Evolutionary conservation across 1,140 invertebrate genomes (phyloP), one percentile per base, ranked within the genome.

Genomic region (Homarus americanus): DNA sequence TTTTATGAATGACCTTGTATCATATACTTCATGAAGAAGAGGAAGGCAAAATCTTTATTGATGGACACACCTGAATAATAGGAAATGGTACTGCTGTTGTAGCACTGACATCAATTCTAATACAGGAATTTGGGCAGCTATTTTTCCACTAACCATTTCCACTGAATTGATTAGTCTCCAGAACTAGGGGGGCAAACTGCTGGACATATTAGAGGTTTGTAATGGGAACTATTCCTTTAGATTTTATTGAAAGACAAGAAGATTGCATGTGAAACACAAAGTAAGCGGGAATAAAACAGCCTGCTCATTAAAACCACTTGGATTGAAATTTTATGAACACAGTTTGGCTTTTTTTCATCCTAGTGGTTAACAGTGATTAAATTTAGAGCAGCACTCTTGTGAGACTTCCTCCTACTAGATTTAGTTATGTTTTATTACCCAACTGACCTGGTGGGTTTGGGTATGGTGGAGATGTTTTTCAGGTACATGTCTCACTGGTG

Each of bases 401-500:
- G 87, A 90, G 87, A 90, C 87, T 90, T 90, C 87, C 87, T 90
- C 82, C 87, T 90, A 90, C 87, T 90, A 90, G 87, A 90, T 90
- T 90, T 90, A 90, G 87, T 82, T 83, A 83, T 90, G 79, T 83
- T 90, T 90, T 83, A 83, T 83, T 90, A 90, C 87, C 87, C 87
- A 90, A 90, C 87, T 90, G 87, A 90, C 87, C 87, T 90, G 87
- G 87, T 89, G 87, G 87, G 87, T 90, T 90, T 90, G 87, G 87
- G 87, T 90, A 83, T 90, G 87, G 87, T 90, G 87, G 87, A 83
- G 91, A 92, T 90, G 87, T 92, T 90, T 84, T 92, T 92, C 91
- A 92, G 91, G 91, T 92, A 92, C 91, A 90, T 92, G 83, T 87
- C 91, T 89, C 91, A 92, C 91, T 92, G 91, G 88, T 86, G 87